Conservation (phyloP, 2,113 vertebrate species). For the Macquaria australasica region DNA sequence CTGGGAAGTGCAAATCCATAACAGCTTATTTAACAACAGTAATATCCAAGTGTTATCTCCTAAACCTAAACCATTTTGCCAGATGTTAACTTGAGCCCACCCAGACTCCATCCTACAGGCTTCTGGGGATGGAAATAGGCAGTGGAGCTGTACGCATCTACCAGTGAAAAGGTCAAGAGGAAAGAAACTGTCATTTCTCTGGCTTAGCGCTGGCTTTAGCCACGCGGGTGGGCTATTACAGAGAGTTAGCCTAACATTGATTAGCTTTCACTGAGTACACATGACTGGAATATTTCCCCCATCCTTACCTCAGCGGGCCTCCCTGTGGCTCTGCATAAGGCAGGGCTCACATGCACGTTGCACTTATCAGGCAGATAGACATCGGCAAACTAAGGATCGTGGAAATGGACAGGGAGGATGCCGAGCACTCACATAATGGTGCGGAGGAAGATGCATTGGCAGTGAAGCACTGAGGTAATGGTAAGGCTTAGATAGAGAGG, state of each 20-base stretch:
- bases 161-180: constrained; percentile 66
- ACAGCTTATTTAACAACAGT: not conserved
- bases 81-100: not conserved
- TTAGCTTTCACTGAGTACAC: constrained; percentile 76
- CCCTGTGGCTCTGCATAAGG: constrained; percentile 26
- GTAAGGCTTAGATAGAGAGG: constrained; percentile 54
- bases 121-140: constrained; percentile 29
- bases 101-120: not conserved
- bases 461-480: constrained; percentile 61
- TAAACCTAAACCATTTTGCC: not conserved
- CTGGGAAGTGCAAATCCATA: constrained; percentile 12
- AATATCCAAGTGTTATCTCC: not conserved
- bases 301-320: constrained; percentile 45
- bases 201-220: constrained; percentile 67
- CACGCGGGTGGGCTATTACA: constrained; percentile 53
- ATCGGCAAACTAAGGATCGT: constrained; percentile 56
- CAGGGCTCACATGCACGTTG: constrained; percentile 44
- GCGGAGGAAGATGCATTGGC: constrained; percentile 59
- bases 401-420: constrained; percentile 61
- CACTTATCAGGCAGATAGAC: constrained; percentile 72
- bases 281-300: constrained; percentile 69
- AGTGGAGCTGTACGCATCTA: constrained; percentile 17
- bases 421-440: constrained; percentile 60
- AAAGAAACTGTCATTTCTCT: constrained; percentile 69
- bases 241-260: constrained; percentile 74